phyloP scores from a whole-genome alignment of 1,140 invertebrate genomes.

The Cherax quadricarinatus region DNA sequence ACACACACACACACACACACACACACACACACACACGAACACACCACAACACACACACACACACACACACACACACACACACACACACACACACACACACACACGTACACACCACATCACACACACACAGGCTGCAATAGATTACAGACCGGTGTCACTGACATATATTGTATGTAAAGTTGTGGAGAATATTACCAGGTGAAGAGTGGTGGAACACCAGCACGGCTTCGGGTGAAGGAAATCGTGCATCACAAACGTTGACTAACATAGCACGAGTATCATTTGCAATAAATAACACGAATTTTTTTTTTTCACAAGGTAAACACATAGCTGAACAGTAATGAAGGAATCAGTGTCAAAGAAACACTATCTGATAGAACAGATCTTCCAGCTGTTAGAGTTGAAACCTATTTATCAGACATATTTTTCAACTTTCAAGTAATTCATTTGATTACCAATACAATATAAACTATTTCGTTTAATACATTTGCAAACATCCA shows the following conservation, averaged over 20 bases:
- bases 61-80: neutral
- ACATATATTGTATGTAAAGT: too few relatives aligned
- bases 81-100: neutral
- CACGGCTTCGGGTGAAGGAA: too few relatives aligned
- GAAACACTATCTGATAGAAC: constrained; percentile 4
- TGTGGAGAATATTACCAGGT: too few relatives aligned
- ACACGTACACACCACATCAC: neutral
- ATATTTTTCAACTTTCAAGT: constrained; percentile 3
- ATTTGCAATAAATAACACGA: constrained; percentile 40
- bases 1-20: neutral
- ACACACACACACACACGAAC: neutral
- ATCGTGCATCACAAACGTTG: neutral
- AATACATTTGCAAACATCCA: constrained; percentile 11
- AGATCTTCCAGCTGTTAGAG: constrained; percentile 38
- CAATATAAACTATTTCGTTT: neutral
- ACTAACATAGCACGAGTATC: constrained; percentile 50
- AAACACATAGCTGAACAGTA: constrained; percentile 40
- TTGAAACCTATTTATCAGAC: constrained; percentile 7
- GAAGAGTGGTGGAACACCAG: too few relatives aligned
- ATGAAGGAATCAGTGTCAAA: constrained; percentile 4
- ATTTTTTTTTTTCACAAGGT: neutral
- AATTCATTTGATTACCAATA: constrained; percentile 1
- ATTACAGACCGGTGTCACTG: too few relatives aligned
- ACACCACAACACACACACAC: neutral
- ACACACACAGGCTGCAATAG: neutral